These are phyloP conservation scores for Troides aeacus DNA, from an alignment of 2,888 invertebrate species.

Conservation along the genomic window DNA sequence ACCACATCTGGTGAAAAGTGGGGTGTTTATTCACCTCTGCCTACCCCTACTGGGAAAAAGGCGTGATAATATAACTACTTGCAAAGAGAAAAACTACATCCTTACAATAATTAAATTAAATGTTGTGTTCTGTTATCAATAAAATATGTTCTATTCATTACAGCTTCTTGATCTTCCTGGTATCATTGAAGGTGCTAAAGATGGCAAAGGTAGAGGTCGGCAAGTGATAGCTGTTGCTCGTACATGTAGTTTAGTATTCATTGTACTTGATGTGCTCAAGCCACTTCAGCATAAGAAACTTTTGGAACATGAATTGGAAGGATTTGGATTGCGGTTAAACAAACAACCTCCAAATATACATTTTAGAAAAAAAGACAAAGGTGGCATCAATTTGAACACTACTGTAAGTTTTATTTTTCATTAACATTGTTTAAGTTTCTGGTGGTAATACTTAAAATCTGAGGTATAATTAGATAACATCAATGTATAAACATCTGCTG, in stretches of 20 bases:
- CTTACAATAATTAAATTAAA: too few relatives aligned
- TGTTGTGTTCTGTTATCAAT: not conserved
- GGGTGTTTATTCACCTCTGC: too few relatives aligned
- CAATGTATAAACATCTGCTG: too few relatives aligned
- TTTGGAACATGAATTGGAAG: constrained; percentile 98
- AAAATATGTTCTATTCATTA: constrained; percentile 30
- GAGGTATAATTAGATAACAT: too few relatives aligned
- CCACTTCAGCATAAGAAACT: constrained; percentile 97
- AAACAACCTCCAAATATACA: constrained; percentile 98
- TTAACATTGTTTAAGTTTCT: too few relatives aligned
- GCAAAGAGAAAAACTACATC: too few relatives aligned
- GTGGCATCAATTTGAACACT: constrained; percentile 96
- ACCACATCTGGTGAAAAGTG: too few relatives aligned
- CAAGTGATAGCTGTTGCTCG: constrained; percentile 99
- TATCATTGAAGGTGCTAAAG: constrained; percentile 99
- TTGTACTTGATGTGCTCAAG: constrained; percentile 98
- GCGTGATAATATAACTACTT: too few relatives aligned
- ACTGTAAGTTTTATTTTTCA: constrained; percentile 80
- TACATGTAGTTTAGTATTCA: constrained; percentile 98
- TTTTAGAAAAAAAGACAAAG: constrained; percentile 98
- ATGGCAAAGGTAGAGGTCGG: constrained; percentile 98
- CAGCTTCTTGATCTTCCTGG: constrained; percentile 98
- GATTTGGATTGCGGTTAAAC: constrained; percentile 97
- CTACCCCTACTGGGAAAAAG: too few relatives aligned
- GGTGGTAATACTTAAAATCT: too few relatives aligned